Conservation (phyloP, 2,888 invertebrate genomes). For the Dolichopus griseipennis region DNA sequence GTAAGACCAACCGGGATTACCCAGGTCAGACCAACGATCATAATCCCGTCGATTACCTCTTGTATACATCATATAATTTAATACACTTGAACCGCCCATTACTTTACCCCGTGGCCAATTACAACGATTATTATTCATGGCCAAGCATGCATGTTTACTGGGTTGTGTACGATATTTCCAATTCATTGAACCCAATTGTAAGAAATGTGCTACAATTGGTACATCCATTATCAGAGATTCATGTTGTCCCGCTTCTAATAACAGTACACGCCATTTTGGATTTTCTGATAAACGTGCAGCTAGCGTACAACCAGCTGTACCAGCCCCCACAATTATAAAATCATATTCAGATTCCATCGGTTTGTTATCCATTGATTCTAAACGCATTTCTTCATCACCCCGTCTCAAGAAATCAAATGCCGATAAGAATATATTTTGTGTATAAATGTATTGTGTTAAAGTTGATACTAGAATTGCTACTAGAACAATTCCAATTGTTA, state of each 20-base stretch:
- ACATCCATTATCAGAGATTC: slow-evolving; percentile 69
- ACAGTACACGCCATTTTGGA: slow-evolving; percentile 53
- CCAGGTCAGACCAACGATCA: slow-evolving; percentile 63
- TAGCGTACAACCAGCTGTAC: slow-evolving; percentile 68
- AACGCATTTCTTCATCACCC: slow-evolving; percentile 34
- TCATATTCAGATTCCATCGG: slow-evolving; percentile 52
- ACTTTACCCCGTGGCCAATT: slow-evolving; percentile 75
- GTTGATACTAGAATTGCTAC: slow-evolving; percentile 17
- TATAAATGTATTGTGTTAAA: slow-evolving; percentile 13
- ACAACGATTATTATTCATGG: slow-evolving; percentile 64
- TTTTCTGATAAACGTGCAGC: slow-evolving; percentile 66
- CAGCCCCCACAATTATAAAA: slow-evolving; percentile 70
- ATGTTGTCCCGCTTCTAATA: slow-evolving; percentile 63
- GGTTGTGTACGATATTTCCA: slow-evolving; percentile 77
- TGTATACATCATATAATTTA: slow-evolving; percentile 76
- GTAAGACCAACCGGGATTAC: slow-evolving; percentile 67
- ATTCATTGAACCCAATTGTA: slow-evolving; percentile 61
- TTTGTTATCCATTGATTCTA: slow-evolving; percentile 36
- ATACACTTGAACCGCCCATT: slow-evolving; percentile 69
- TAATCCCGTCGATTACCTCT: slow-evolving; percentile 64
- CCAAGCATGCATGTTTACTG: slow-evolving; percentile 61
- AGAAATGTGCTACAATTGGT: slow-evolving; percentile 61
- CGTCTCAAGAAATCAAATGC: slow-evolving; percentile 36
- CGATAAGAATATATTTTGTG: slow-evolving; percentile 32
- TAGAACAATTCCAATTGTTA: slow-evolving; percentile 16